Conservation (phyloP, 1,140 invertebrate genomes). For the Diuraphis noxia region DNA sequence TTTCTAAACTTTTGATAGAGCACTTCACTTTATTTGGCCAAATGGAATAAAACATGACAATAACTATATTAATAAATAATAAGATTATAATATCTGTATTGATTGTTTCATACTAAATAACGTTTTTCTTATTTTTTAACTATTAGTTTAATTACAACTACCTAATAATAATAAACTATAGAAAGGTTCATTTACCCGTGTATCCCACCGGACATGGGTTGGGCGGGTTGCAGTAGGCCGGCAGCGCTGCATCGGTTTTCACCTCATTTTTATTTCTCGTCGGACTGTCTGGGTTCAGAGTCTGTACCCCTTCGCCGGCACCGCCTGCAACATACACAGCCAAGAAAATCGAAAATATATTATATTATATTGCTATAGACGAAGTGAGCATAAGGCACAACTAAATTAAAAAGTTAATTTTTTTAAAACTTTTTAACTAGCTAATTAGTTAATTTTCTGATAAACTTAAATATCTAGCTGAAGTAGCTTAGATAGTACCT, state of each 20-base stretch:
- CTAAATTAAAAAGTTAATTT: neutral
- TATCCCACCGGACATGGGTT: constrained; percentile 95
- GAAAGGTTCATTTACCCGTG: constrained; percentile 65
- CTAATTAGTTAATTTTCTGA: too few relatives aligned
- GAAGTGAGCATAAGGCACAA: neutral
- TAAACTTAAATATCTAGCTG: too few relatives aligned
- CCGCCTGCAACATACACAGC: constrained; percentile 64
- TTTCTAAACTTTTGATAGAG: too few relatives aligned
- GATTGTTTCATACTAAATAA: too few relatives aligned
- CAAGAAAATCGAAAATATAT: neutral
- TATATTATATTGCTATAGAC: neutral
- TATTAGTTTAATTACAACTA: neutral
- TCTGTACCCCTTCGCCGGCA: constrained; percentile 74
- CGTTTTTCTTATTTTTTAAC: too few relatives aligned
- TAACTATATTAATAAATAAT: too few relatives aligned
- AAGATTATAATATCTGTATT: too few relatives aligned
- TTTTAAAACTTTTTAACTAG: too few relatives aligned
- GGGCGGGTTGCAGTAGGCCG: constrained; percentile 98
- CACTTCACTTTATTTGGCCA: too few relatives aligned
- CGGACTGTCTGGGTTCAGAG: constrained; percentile 65
- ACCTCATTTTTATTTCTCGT: constrained; percentile 73
- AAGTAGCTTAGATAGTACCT: too few relatives aligned
- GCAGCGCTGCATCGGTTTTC: constrained; percentile 88
- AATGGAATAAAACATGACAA: too few relatives aligned
- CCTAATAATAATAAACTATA: too few relatives aligned